Conservation (phyloP, 2,113 vertebrate species). For the Strix uralensis region DNA sequence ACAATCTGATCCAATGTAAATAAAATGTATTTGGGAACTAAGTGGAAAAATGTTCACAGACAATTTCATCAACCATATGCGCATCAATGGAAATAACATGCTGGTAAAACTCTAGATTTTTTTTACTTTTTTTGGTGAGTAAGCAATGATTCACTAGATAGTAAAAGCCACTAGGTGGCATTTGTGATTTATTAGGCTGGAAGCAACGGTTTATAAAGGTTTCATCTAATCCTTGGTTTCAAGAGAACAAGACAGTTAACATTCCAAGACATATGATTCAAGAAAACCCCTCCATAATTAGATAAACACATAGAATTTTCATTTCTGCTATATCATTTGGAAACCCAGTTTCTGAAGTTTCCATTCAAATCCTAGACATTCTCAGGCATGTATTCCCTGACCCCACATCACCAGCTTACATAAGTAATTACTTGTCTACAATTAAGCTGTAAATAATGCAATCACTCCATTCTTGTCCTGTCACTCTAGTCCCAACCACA, state of each 20-base stretch:
- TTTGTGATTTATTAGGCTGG: conserved; percentile 80
- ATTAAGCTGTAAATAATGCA: conserved; percentile 86
- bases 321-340: neutral
- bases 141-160: neutral
- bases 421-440: conserved; percentile 81
- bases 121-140: neutral
- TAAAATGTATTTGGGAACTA: neutral
- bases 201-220: conserved; percentile 44
- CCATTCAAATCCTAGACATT: conserved; percentile 51
- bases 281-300: conserved; percentile 12
- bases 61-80: neutral
- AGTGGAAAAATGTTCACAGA: neutral
- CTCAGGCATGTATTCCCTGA: conserved; percentile 64
- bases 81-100: neutral
- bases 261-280: conserved; percentile 56
- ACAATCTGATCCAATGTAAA: neutral
- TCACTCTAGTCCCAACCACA: conserved; percentile 78
- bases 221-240: conserved; percentile 47
- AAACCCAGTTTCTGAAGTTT: conserved; percentile 46
- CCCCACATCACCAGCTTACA: conserved; percentile 65
- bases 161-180: conserved; percentile 78
- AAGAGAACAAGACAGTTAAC: conserved; percentile 61
- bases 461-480: conserved; percentile 81
- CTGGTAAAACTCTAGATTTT: neutral
- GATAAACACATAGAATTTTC: conserved; percentile 34